Evolutionary conservation across 1,140 invertebrate species (phyloP), one percentile per base, ranked within the genome.

Genomic region (Chymomyza costata): DNA sequence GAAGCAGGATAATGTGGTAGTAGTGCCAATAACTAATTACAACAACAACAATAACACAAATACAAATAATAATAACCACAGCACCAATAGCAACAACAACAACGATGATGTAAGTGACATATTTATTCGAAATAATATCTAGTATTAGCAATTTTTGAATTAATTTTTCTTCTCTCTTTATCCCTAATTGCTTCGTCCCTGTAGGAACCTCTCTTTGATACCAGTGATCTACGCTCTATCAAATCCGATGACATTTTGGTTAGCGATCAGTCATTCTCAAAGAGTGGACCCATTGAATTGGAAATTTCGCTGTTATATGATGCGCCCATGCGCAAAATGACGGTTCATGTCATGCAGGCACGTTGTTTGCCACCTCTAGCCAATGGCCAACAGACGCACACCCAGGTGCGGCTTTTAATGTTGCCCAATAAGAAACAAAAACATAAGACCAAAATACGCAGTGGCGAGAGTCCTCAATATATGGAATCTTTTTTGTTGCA

Each of bases 371-470:
- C 95, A 35, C 86, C 90, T 69, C 86, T 92, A 87, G 89, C 93
- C 83, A 86, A 91, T 66, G 88, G 93, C 68, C 88, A 96, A 87
- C 88, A 92, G 83, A 90, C 92, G 70, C 92, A 93, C 81, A 92
- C 92, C 6, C 94, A 95, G 89, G 93, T 97, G 16, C 90, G 95
- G 28, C 87, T 97, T 49, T 89, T 97, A 18, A 87, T 97, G 60
- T 86, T 97, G 44, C 96, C 96, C 0, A 92, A 93, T 61, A 96
- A 96, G 71, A 97, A 96, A 84, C 95, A 97, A 81, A 94, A 96
- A 66, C 93, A 94, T 83, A 97, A 97, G 86, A 97, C 95, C 2
- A 94, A 95, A 86, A 93, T 96, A 14, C 90, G 95, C 47, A 91
- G 93, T 53, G 95, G 95, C 1, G 92, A 94, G 66, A 94, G 93